Base-by-base conservation (phyloP, 2,888 invertebrate species). In the Leptinotarsa haldemani region DNA sequence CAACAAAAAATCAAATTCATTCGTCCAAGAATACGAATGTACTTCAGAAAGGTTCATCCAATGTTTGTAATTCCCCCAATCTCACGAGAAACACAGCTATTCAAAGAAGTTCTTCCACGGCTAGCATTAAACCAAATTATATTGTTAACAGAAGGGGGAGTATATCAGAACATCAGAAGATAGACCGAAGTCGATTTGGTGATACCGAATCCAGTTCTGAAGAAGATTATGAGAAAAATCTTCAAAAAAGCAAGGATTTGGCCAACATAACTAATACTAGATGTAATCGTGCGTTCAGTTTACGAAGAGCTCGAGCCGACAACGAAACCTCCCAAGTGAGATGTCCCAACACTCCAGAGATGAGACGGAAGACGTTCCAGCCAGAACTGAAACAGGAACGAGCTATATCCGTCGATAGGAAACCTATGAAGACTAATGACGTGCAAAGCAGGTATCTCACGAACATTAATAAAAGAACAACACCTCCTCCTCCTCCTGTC, bases 241-340 rank as follows among this genome's bases (percentile, higher is more conserved):
- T 85, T 13, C 80, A 86, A 78, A 85, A 88, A 79, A 85, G 84
- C 75, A 86, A 85, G 79, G 85, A 85, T 79, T 73, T 84, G 71
- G 52, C 50, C 0, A 86, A 87, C 69, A 81, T 90, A 74, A 88
- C 89, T 58, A 90, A 89, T 78, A 91, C 91, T n/a, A 91, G 90
- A 74, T 92, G 92, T 80, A 96, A 96, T 85, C 90, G 94, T 78
- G 93, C 94, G n/a, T 89, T 92, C 75, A 90, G 93, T 84, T 88
- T 94, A 88, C 88, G 94, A 80, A 81, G 93, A 86, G 90, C 91
- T n/a, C 81, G 93, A 86, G 90, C 91, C 16, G 86, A 91, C 78
- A 88, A 88, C 7, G 85, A 86, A 71, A 81, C 85, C 50, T 84
- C 88, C 3, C 89, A 87, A 0, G 88, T 89, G 13, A 87, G 89